Evolutionary conservation across 2,113 vertebrate genomes (phyloP), one percentile per base, ranked within the genome.

Genomic region (Phrynocephalus versicolor): DNA sequence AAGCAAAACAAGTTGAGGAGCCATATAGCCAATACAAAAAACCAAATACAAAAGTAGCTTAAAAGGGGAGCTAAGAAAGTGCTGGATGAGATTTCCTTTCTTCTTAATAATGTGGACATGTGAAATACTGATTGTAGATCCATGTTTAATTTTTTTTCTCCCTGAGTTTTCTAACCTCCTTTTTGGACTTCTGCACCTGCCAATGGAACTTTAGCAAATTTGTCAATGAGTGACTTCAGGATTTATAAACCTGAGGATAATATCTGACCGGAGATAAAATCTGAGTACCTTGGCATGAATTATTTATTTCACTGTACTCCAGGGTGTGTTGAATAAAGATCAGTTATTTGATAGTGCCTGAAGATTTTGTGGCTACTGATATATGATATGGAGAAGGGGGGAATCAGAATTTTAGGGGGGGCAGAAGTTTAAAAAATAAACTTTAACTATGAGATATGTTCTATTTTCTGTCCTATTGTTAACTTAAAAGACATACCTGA

Each of bases 181-280:
- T 82, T 79, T 57, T 67, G 65, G 27, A 70, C 25, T 35, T 30
- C 37, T 84, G 14, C 4, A 82, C 67, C 69, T 76, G 87, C 35
- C 65, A 67, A 80, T 33, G 76, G 55, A 67, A 6, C 67, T 83
- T 8, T 71, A 60, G 79, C 73, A 72, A 45, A 69, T 83, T 25
- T 72, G 14, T n/a, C 67, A 72, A 64, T 77, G 60, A 77, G 62
- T 1, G 33, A 85, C 51, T 30, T 78, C 6, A 60, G n/a, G 60
- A 87, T 65, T 60, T 51, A 65, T 82, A 6, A 75, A 37, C 25
- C 3, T 39, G 27, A 10, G 60, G 13, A 51, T 67, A 62, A 76
- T 72, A 35, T 23, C 57, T 79, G 58, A 76, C 21, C 35, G 85
- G 30, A 67, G 57, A 79, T 82, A 72, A 87, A 87, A 58, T 72